Evolutionary conservation across 2,888 invertebrate species (phyloP).

Genomic region (Philonicus albiceps): DNA sequence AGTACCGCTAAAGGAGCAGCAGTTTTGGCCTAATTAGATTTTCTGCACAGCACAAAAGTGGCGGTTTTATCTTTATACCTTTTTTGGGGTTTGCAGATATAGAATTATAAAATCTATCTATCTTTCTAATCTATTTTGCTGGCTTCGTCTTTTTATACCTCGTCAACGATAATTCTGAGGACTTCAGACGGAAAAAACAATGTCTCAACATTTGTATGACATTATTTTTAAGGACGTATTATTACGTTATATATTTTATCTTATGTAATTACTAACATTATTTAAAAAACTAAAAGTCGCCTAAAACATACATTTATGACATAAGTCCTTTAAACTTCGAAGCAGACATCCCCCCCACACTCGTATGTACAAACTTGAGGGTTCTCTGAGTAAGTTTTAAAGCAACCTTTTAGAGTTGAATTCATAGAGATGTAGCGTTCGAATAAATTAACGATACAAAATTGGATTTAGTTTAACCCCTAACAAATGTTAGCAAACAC

Average conservation of each 20-base stretch:
- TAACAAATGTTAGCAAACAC: constrained; percentile 39
- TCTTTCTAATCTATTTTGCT: neutral
- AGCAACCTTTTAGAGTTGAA: neutral
- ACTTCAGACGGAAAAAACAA: no score
- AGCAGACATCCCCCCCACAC: neutral
- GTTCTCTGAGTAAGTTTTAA: neutral
- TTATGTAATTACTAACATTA: no score
- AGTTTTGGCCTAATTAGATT: neutral
- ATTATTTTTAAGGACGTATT: no score
- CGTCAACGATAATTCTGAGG: no score
- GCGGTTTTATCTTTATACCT: neutral
- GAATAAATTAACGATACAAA: constrained; percentile 32
- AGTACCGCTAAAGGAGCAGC: neutral
- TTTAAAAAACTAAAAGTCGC: neutral
- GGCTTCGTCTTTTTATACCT: neutral
- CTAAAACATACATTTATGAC: neutral
- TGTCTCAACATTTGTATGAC: no score
- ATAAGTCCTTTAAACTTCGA: neutral
- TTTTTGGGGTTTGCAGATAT: neutral
- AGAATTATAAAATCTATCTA: neutral
- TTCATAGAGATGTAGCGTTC: neutral
- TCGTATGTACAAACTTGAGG: neutral
- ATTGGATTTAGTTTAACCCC: constrained; percentile 42
- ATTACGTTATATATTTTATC: no score
- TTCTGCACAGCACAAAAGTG: neutral